These are phyloP conservation scores for Meteorus sp. DNA, from an alignment of 1,140 invertebrate species.

Conservation along the genomic window DNA sequence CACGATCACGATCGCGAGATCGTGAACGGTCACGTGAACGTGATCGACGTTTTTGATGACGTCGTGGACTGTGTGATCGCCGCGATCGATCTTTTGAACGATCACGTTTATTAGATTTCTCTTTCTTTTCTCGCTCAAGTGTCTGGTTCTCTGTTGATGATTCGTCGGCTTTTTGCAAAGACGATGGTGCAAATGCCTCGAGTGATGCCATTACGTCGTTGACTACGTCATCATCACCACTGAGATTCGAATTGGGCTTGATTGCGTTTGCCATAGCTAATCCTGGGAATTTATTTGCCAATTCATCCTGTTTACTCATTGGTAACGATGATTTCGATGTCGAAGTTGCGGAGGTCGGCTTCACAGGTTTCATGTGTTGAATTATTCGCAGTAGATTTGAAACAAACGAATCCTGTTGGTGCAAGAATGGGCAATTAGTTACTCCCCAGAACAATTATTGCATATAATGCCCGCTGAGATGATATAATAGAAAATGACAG, in stretches of 20 bases:
- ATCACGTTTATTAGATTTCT: slow-evolving; percentile 46
- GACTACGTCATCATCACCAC: slow-evolving; percentile 62
- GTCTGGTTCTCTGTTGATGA: not conserved
- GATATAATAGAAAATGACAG: not conserved
- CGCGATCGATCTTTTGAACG: slow-evolving; percentile 45
- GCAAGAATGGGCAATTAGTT: slow-evolving; percentile 38
- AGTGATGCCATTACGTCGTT: slow-evolving; percentile 87
- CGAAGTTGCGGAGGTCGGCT: too few relatives aligned
- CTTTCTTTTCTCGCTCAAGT: slow-evolving; percentile 40
- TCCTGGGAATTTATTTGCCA: slow-evolving; percentile 81
- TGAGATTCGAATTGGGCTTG: slow-evolving; percentile 44
- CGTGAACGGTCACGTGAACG: slow-evolving; percentile 29
- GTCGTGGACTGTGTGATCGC: slow-evolving; percentile 26
- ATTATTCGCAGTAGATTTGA: slow-evolving; percentile 88
- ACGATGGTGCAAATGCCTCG: slow-evolving; percentile 80
- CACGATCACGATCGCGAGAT: slow-evolving; percentile 34
- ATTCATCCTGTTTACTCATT: slow-evolving; percentile 56
- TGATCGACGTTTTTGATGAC: slow-evolving; percentile 43
- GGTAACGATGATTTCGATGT: slow-evolving; percentile 34
- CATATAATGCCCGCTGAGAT: slow-evolving; percentile 5
- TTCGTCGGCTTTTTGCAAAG: slow-evolving; percentile 30
- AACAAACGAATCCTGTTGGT: slow-evolving; percentile 87
- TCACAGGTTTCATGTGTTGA: slow-evolving; percentile 84
- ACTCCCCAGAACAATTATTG: too few relatives aligned
- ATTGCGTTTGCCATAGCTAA: slow-evolving; percentile 88